Evolutionary conservation across 2,888 invertebrate genomes (phyloP), one percentile per base, ranked within the genome.

Genomic region (Embidobia sp.): DNA sequence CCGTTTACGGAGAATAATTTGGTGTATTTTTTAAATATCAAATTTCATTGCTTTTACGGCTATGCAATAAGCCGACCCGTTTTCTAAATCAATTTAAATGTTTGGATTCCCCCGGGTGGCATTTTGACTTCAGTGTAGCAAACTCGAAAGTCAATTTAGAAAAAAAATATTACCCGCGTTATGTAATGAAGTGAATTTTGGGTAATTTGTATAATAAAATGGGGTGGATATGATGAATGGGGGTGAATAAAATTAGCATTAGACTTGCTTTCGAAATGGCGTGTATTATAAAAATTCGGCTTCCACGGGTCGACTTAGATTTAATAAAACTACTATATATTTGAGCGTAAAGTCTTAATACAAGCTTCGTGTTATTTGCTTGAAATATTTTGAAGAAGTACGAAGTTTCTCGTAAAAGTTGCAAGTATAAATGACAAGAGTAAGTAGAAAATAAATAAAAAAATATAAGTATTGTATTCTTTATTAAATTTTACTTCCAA

Each of bases 181-280:
- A 16, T 27, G 27, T 48, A 49, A 55, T 48, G 57, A 72, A 64
- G 57, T 73, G 72, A 66, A 73, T 66, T 66, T 73, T 22, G 27
- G 27, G 40, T 66, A 59, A 63, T 59, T 66, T 59, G 44, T 59
- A 51, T 59, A 73, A 51, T 72, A 59, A 73, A 73, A 59, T 66
- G 40, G 73, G 73, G 73, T 51, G 51, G 59, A 59, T 66, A 66
- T 73, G 73, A 73, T 51, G 51, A 51, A 73, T 73, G 48, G 51
- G 70, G 73, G 66, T 64, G 73, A 66, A 73, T 73, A 73, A 73
- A 49, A 73, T 73, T 73, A 66, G 59, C 66, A 66, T 73, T 57
- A 64, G 57, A 64, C 4, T 57, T 48, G 35, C 35, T 16, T n/a
- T 3, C 27, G 16, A 18, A 5, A 48, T 57, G 13, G 19, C 11